phyloP scores from a whole-genome alignment of 2,113 vertebrate genomes.

The Tautogolabrus adspersus region DNA sequence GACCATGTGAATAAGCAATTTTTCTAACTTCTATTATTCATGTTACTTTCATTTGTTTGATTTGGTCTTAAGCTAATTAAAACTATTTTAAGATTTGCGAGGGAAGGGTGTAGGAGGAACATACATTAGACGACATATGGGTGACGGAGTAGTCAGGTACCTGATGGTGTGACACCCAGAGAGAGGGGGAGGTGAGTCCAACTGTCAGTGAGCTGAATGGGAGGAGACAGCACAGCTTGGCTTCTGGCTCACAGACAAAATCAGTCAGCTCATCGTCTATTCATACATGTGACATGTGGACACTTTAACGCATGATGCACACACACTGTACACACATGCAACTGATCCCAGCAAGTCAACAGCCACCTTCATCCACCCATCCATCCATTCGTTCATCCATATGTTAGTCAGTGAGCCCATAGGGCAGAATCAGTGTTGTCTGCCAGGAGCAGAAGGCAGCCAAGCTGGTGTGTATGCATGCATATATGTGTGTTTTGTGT shows the following conservation, averaged over 20 bases:
- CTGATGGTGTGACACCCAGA: slow-evolving; percentile 16
- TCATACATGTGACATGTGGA: slow-evolving; percentile 68
- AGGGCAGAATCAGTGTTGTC: slow-evolving; percentile 49
- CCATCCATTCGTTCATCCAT: slow-evolving; percentile 58
- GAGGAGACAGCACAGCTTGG: slow-evolving; percentile 58
- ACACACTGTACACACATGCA: slow-evolving; percentile 51
- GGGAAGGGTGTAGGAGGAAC: neutral
- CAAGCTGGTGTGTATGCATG: slow-evolving; percentile 56
- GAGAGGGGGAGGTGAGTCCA: slow-evolving; percentile 31
- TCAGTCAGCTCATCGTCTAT: slow-evolving; percentile 60
- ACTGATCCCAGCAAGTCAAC: slow-evolving; percentile 31
- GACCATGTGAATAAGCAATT: no score
- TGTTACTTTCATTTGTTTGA: no score
- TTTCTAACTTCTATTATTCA: no score
- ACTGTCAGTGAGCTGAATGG: slow-evolving; percentile 59
- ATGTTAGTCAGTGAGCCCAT: slow-evolving; percentile 72
- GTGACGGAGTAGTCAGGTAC: slow-evolving; percentile 24
- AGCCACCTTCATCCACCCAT: slow-evolving; percentile 37
- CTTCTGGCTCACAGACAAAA: slow-evolving; percentile 62
- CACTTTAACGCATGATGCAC: slow-evolving; percentile 51
- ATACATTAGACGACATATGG: slow-evolving; percentile 30
- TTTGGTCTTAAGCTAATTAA: neutral
- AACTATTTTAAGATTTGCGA: neutral
- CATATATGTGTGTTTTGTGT: slow-evolving; percentile 20
- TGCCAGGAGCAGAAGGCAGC: slow-evolving; percentile 55